Base-by-base conservation (phyloP, 2,797 vertebrate species). In the Bradypus variegatus region DNA sequence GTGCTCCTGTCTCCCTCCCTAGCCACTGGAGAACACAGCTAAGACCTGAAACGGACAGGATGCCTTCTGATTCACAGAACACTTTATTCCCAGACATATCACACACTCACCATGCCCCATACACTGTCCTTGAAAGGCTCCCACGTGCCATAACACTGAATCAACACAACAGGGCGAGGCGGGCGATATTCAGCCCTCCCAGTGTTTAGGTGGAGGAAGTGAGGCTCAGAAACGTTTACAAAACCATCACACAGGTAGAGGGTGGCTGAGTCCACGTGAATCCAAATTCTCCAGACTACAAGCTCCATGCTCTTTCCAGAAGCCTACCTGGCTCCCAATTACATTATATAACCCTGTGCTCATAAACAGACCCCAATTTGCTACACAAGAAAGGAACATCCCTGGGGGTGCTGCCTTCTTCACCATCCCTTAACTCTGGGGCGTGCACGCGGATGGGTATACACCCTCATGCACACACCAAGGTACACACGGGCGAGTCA, bases 401-500 rank as follows among this genome's bases (percentile, higher is more conserved):
- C 29, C 5, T 0, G 3, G 29, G 10, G 0, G 0, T 5, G 2
- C 14, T 3, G 29, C 12, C 82, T 31, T 45, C 36, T 33, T 9
- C 27, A 19, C 1, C 33, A 53, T 64, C 70, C 33, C 29, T 29
- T 41, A 58, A 25, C 55, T 50, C 76, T 41, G 29, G 36, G 4
- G 5, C 19, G 13, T 13, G 27, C 5, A 16, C 8, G 25, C 6
- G 53, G 29, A n/a, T 10, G 45, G 25, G 70, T 45, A 23, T 53
- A 23, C 31, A n/a, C 0, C 2, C 62, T 6, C 0, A 2, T 1
- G 0, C 50, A 70, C 62, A n/a, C 15, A 4, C 0, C 0, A 0
- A 2, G 15, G 25, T 41, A 82, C 4, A 4, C 0, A 2, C 0
- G 38, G 2, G 4, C 15, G 38, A n/a, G 3, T 41, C 18, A 3